phyloP scores from a whole-genome alignment of 2,797 vertebrate species.

The Danionella dracula region DNA sequence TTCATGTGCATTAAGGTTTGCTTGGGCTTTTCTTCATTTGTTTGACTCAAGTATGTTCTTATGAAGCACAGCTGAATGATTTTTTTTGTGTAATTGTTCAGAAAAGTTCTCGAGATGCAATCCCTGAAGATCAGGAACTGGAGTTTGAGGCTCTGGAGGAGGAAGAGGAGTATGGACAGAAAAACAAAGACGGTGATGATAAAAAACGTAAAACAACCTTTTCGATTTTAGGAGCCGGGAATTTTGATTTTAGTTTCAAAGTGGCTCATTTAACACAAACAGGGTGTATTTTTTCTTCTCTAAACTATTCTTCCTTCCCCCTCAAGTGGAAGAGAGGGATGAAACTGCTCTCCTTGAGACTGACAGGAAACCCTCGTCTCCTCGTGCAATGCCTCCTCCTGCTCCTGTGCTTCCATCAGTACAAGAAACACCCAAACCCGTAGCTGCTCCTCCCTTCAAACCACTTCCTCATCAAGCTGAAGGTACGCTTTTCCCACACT shows the following conservation, averaged over 20 bases:
- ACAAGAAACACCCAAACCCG: neutral
- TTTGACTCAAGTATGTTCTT: too few species aligned
- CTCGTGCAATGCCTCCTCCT: slow-evolving; percentile 46
- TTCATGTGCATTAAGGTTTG: slow-evolving; percentile 73
- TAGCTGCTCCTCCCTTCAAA: slow-evolving; percentile 44
- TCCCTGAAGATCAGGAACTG: slow-evolving; percentile 78
- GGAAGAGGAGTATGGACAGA: slow-evolving; percentile 60
- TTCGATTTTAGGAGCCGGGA: neutral
- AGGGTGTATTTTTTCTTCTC: neutral
- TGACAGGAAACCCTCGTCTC: slow-evolving; percentile 52
- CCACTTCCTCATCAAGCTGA: slow-evolving; percentile 54
- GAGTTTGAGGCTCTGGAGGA: slow-evolving; percentile 85
- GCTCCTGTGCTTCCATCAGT: slow-evolving; percentile 43
- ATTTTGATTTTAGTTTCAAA: neutral
- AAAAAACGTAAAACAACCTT: slow-evolving; percentile 53
- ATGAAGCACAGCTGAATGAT: too few species aligned
- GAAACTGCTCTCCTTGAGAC: slow-evolving; percentile 7
- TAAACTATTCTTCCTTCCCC: neutral
- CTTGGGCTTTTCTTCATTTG: too few species aligned
- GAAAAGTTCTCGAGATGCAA: slow-evolving; percentile 82
- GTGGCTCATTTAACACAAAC: neutral
- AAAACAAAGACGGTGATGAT: slow-evolving; percentile 48
- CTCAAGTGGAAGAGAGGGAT: slow-evolving; percentile 46
- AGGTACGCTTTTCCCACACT: slow-evolving; percentile 48
- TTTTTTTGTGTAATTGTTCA: slow-evolving; percentile 42